Conservation (phyloP, 2,888 invertebrate genomes). For the Cylindroiulus punctatus region DNA sequence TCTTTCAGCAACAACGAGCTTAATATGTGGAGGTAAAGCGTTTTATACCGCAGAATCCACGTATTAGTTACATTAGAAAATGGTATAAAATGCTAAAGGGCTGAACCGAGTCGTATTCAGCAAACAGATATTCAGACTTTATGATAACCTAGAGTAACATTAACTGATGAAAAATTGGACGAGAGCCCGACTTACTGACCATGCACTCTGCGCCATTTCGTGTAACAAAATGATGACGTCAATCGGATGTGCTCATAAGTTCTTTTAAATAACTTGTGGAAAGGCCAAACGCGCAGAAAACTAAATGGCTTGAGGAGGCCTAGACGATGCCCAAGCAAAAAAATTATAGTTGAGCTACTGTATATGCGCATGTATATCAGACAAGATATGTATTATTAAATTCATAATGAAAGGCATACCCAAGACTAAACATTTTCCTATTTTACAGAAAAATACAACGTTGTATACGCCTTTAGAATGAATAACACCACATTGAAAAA, state of each 20-base stretch:
- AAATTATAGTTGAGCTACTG: background rate
- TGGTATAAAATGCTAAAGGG: background rate
- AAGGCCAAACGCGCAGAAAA: background rate
- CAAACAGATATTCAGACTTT: constrained; percentile 6
- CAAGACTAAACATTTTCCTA: no score
- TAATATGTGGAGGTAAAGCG: background rate
- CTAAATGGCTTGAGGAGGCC: background rate
- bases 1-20: background rate
- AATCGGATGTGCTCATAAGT: background rate
- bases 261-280: background rate
- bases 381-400: background rate
- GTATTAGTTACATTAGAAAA: constrained; percentile 33
- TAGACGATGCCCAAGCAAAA: background rate
- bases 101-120: background rate
- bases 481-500: no score
- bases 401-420: no score
- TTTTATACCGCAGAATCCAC: background rate
- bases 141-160: constrained; percentile 5
- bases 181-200: background rate
- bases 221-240: background rate
- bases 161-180: constrained; percentile 12
- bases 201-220: background rate
- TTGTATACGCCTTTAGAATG: no score
- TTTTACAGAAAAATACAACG: background rate
- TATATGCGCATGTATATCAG: background rate